A percentile compares a stretch with the other conserved stretches of the same genome.
These are phyloP conservation scores for Sesia bembeciformis DNA, from an alignment of 2,888 invertebrate genomes.

Conservation along the genomic window DNA sequence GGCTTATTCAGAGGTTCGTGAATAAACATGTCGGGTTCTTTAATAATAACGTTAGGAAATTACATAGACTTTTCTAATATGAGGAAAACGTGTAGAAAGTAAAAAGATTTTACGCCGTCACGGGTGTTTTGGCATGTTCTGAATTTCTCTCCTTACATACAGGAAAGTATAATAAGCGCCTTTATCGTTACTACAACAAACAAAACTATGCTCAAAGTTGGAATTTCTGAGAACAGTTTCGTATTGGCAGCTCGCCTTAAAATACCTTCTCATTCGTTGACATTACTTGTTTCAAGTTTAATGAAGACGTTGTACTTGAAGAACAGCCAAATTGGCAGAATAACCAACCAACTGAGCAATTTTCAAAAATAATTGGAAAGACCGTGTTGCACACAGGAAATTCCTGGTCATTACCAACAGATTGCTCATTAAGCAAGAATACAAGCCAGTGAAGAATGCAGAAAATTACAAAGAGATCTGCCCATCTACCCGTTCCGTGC, in stretches of 20 bases:
- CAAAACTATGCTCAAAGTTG: too few species aligned
- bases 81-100: constrained; percentile 10
- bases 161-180: too few species aligned
- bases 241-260: too few species aligned
- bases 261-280: too few species aligned
- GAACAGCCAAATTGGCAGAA: too few species aligned
- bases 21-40: constrained; percentile 2
- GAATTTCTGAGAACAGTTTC: too few species aligned
- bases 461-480: constrained; percentile 37
- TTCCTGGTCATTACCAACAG: constrained; percentile 52
- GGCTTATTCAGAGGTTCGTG: not conserved
- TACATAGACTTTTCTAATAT: constrained; percentile 3
- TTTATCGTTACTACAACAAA: too few species aligned
- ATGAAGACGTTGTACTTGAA: too few species aligned
- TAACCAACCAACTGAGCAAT: too few species aligned
- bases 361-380: constrained; percentile 15
- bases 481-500: constrained; percentile 6
- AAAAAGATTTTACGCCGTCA: constrained; percentile 13
- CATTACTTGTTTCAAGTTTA: too few species aligned
- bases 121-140: not conserved
- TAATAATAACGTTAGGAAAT: constrained; percentile 7
- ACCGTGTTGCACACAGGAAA: constrained; percentile 39
- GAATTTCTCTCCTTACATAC: too few species aligned
- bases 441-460: constrained; percentile 40
- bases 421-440: constrained; percentile 33